Percentiles rank a stretch among this genome's conserved stretches.
phyloP scores from a whole-genome alignment of 2,797 vertebrate genomes.

The Chelidonichthys spinosus region DNA sequence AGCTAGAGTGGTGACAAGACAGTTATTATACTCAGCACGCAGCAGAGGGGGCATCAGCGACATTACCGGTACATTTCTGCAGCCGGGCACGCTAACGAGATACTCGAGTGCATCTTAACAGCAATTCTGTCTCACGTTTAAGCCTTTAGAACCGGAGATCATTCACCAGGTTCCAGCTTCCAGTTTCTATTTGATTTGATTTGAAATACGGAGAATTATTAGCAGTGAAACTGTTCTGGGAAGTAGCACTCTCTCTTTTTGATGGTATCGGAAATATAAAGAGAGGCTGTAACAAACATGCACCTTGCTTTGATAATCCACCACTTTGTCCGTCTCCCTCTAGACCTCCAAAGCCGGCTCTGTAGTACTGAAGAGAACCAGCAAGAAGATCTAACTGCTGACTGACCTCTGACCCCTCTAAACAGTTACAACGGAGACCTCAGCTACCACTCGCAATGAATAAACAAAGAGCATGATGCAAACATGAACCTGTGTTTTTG shows the following conservation, averaged over 20 bases:
- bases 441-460: constrained; percentile 37
- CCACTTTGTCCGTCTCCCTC: constrained; percentile 21
- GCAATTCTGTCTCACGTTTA: neutral
- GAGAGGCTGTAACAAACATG: neutral
- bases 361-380: constrained; percentile 79
- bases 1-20: constrained; percentile 16
- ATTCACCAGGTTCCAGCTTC: too few species aligned
- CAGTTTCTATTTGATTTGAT: too few species aligned
- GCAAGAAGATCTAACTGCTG: constrained; percentile 81
- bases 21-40: constrained; percentile 42
- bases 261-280: neutral
- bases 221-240: neutral
- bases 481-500: constrained; percentile 29
- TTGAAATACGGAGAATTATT: neutral
- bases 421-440: constrained; percentile 52
- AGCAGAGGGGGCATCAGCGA: constrained; percentile 39
- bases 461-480: constrained; percentile 53
- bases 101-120: constrained; percentile 6
- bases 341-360: constrained; percentile 81
- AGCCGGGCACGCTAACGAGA: constrained; percentile 20
- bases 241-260: neutral
- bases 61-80: constrained; percentile 30
- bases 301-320: neutral
- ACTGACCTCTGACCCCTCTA: constrained; percentile 21
- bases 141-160: neutral